A percentile compares a stretch with the other conserved stretches of the same genome.
These are phyloP conservation scores for Amaurobius ferox DNA, from an alignment of 2,888 invertebrate genomes.

Conservation along the genomic window DNA sequence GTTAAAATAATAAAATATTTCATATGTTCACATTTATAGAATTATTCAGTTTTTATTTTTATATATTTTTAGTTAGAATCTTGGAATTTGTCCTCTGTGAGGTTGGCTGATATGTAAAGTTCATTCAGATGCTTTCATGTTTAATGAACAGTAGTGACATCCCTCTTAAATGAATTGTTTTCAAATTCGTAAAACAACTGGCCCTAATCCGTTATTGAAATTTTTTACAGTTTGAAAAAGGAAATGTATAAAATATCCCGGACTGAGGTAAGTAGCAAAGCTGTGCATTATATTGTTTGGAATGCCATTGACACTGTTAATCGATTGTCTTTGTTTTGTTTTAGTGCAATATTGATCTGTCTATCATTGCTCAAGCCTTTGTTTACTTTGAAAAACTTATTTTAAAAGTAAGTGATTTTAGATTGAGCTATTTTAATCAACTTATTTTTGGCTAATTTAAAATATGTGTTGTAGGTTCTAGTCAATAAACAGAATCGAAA, in stretches of 20 bases:
- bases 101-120: too few species aligned
- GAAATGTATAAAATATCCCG: constrained; percentile 96
- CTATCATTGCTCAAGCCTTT: constrained; percentile 96
- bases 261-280: constrained; percentile 81
- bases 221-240: constrained; percentile 86
- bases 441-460: constrained; percentile 1
- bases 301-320: background rate
- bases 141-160: constrained; percentile 35
- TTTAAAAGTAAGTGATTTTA: constrained; percentile 80
- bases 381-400: constrained; percentile 99
- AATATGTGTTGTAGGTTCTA: constrained; percentile 80
- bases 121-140: too few species aligned
- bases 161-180: too few species aligned
- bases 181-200: too few species aligned
- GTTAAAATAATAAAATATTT: too few species aligned
- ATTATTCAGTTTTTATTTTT: too few species aligned
- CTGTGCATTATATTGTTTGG: background rate
- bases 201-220: too few species aligned
- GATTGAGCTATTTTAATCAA: background rate
- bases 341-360: constrained; percentile 86
- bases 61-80: too few species aligned
- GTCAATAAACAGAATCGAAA: constrained; percentile 97
- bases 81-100: too few species aligned
- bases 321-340: constrained; percentile 71
- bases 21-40: too few species aligned